A percentile compares a stretch with the other conserved stretches of the same genome.
Evolutionary conservation across 2,113 vertebrate species (phyloP).

Genomic region (Pterocles orientalis): DNA sequence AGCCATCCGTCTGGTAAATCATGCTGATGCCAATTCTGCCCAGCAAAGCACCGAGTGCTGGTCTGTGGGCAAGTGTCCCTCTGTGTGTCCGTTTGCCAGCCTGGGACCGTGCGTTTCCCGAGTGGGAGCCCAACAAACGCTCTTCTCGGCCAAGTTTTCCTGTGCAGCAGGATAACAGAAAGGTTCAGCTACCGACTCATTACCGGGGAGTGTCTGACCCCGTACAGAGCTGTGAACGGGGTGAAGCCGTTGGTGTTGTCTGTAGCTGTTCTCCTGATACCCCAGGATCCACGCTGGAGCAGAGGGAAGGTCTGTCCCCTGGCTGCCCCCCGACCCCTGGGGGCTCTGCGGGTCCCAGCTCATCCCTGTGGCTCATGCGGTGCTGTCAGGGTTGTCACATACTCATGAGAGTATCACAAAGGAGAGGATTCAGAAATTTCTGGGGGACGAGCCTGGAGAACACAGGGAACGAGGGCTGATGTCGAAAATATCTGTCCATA

Average conservation of each 20-base stretch:
- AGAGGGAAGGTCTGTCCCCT: too few species aligned
- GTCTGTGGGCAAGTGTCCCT: neutral
- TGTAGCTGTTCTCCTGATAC: neutral
- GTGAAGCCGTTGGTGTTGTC: neutral
- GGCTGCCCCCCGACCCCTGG: neutral
- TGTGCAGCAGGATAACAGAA: neutral
- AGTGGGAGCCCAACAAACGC: neutral
- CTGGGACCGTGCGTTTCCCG: neutral
- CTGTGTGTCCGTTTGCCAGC: neutral
- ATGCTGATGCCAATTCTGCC: neutral
- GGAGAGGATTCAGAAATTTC: neutral
- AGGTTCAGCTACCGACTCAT: neutral
- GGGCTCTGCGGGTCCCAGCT: neutral
- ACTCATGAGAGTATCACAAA: neutral
- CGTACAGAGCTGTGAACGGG: too few species aligned
- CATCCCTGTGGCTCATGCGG: accelerated
- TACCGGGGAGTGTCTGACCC: neutral
- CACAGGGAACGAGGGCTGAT: neutral
- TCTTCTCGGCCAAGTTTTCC: neutral
- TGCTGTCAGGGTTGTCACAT: neutral
- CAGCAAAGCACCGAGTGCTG: neutral
- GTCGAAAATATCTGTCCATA: neutral
- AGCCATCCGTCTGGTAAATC: neutral
- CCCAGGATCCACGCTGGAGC: neutral
- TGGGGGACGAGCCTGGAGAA: neutral